Base-by-base conservation (phyloP, 1,140 invertebrate genomes). In the Pectinophora gossypiella region DNA sequence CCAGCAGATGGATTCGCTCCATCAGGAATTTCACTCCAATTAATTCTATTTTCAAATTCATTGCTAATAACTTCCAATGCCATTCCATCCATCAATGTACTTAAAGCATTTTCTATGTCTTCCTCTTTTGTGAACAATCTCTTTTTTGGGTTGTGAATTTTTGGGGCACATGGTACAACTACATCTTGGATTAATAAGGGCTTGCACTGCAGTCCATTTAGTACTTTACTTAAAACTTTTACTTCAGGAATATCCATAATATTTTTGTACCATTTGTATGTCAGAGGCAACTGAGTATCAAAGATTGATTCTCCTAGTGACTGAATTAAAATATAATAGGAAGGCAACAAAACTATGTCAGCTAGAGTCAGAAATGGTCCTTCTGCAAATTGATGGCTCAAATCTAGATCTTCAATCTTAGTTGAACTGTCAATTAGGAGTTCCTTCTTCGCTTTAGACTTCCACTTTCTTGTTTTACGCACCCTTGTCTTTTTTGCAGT, bases 281-380 rank as follows among this genome's bases (percentile, higher is more conserved):
- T 92, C n/a, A 92, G 75, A 19, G 95, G 94, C 50, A 95, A 77
- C 49, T 90, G 60, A 12, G 88, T 59, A 58, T 87, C 50, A 61
- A 94, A 86, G 16, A 68, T 73, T 1, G 77, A 59, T 21, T 82
- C 61, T 3, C 86, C 72, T 43, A 90, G 73, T 23, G 85, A 76
- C 63, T 91, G 82, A 49, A 94, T 82, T n/a, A 95, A 82, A 48
- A 94, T 88, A 63, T 92, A 87, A 45, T 94, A 88, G 61, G 91
- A 93, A 1, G 93, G 92, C 76, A 93, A 93, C 54, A 97, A 89
- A 36, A 97, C 91, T 35, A 97, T 71, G 87, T 98, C 97, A 20
- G 96, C 92, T 52, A 98, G 80, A 4, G 95, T 96, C 57, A 98
- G 90, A 56, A 90, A 91, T 1, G 93, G 91, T 1, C 96, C 96